phyloP scores from a whole-genome alignment of 2,797 vertebrate genomes.

The Adelosebastes latens region DNA sequence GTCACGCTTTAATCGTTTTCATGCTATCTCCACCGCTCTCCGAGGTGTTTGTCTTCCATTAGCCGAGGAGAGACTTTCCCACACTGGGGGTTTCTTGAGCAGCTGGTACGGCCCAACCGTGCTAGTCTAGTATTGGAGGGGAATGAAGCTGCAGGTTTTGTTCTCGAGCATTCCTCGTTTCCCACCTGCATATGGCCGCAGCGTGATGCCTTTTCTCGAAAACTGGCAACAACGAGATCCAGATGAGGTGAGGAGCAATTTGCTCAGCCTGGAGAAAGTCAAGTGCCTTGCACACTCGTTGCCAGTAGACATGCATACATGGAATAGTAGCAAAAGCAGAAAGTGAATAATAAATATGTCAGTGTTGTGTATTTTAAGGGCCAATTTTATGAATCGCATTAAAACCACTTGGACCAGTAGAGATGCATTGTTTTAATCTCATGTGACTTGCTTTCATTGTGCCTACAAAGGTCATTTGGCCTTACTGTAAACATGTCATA shows the following conservation, averaged over 20 bases:
- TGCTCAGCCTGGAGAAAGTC: conserved; percentile 26
- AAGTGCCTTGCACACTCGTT: conserved; percentile 5
- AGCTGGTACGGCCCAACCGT: conserved; percentile 65
- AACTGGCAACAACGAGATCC: conserved; percentile 33
- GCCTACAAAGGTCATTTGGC: conserved; percentile 65
- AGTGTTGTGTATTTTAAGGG: conserved; percentile 1
- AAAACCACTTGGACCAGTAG: conserved; percentile 1
- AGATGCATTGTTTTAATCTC: conserved; percentile 47
- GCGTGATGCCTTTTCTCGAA: conserved; percentile 13
- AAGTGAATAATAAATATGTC: background rate
- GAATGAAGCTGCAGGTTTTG: conserved; percentile 44
- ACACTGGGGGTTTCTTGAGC: conserved; percentile 66
- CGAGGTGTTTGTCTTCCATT: conserved; percentile 77
- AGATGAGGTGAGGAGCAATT: conserved; percentile 32
- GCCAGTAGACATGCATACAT: background rate
- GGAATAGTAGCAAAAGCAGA: background rate
- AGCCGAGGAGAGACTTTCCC: conserved; percentile 72
- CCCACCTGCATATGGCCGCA: conserved; percentile 56
- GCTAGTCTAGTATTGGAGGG: conserved; percentile 18
- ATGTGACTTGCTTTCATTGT: conserved; percentile 53
- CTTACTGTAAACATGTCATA: conserved; percentile 54
- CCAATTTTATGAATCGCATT: conserved; percentile 24
- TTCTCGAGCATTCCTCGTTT: conserved; percentile 49
- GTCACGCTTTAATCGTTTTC: conserved; percentile 82
- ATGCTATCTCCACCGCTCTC: conserved; percentile 75